Conservation (phyloP, 1,140 invertebrate species). For the Pomacea maculata region DNA sequence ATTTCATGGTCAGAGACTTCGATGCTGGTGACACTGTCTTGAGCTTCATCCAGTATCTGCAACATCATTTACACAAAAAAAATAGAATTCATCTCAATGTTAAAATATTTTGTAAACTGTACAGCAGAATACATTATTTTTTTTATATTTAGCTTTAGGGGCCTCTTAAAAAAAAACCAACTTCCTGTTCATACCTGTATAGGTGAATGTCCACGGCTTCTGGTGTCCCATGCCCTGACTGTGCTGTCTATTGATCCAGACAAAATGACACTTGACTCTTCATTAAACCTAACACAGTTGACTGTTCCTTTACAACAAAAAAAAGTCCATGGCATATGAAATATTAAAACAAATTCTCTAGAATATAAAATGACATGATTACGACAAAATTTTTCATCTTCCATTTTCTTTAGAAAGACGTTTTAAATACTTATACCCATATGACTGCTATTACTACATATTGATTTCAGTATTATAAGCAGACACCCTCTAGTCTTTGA, state of each 20-base stretch:
- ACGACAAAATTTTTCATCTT: too few species aligned
- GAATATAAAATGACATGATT: too few species aligned
- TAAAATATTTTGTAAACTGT: neutral
- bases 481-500: too few species aligned
- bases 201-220: constrained; percentile 77
- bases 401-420: too few species aligned
- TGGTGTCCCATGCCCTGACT: constrained; percentile 87
- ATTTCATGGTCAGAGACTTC: constrained; percentile 90
- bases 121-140: neutral
- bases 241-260: constrained; percentile 93
- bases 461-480: neutral
- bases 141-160: neutral
- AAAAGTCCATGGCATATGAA: too few species aligned
- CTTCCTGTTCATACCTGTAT: constrained; percentile 66
- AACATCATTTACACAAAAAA: neutral
- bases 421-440: too few species aligned
- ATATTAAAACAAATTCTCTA: too few species aligned
- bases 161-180: constrained; percentile 50
- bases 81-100: neutral
- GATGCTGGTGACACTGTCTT: constrained; percentile 90
- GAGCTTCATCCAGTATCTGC: constrained; percentile 88
- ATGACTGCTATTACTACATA: neutral
- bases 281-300: constrained; percentile 90
- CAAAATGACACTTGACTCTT: constrained; percentile 88
- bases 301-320: constrained; percentile 71